Percentiles rank a stretch among this genome's conserved stretches.
These are phyloP conservation scores for Esperia sulphurella DNA, from an alignment of 2,888 invertebrate genomes.

Conservation along the genomic window DNA sequence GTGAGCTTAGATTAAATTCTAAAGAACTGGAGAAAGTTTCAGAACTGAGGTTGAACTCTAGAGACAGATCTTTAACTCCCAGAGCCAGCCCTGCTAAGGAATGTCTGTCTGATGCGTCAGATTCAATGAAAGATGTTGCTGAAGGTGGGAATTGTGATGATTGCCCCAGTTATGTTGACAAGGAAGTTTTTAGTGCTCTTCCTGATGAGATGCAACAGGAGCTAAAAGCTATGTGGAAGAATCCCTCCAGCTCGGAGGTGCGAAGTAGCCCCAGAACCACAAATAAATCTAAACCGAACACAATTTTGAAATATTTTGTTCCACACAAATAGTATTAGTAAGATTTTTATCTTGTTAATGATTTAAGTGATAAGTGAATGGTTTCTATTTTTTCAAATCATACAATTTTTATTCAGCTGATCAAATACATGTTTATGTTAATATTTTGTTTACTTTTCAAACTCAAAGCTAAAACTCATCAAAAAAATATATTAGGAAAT, in stretches of 20 bases:
- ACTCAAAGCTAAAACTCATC: too few species aligned
- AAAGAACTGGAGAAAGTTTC: conserved; percentile 79
- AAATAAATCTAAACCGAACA: conserved; percentile 80
- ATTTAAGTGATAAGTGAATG: conserved; percentile 77
- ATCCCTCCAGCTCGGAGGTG: conserved; percentile 62
- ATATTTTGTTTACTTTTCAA: conserved; percentile 35
- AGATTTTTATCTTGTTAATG: conserved; percentile 72
- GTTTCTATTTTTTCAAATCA: conserved; percentile 80
- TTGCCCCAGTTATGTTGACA: conserved; percentile 84
- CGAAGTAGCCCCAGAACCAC: conserved; percentile 66
- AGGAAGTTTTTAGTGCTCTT: conserved; percentile 84
- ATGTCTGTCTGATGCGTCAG: conserved; percentile 58
- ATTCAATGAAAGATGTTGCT: conserved; percentile 57
- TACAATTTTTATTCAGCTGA: conserved; percentile 77
- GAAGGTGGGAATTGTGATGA: conserved; percentile 63
- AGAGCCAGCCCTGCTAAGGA: conserved; percentile 70
- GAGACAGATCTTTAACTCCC: conserved; percentile 66
- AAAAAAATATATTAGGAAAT: too few species aligned
- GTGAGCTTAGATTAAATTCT: conserved; percentile 83
- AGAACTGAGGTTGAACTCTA: conserved; percentile 64
- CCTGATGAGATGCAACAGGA: conserved; percentile 87
- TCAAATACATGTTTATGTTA: conserved; percentile 79
- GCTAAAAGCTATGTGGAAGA: conserved; percentile 83
- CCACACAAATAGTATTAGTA: conserved; percentile 82
- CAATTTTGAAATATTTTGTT: conserved; percentile 84